These are phyloP conservation scores for Manis pentadactyla DNA, from an alignment of 2,797 vertebrate species.

Conservation along the genomic window DNA sequence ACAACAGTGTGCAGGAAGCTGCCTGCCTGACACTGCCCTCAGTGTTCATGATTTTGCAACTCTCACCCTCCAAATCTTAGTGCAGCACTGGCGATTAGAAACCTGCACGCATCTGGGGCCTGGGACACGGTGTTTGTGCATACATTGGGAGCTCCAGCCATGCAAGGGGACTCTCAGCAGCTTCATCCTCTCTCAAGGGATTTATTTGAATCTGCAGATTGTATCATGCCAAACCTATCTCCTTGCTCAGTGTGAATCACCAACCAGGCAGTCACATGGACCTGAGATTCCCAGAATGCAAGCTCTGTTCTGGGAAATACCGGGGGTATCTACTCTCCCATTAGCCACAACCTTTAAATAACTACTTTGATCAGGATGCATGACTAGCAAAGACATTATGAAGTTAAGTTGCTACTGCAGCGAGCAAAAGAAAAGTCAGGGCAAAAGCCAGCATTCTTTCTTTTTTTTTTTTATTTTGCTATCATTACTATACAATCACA, in stretches of 20 bases:
- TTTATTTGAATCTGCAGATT: constrained; percentile 62
- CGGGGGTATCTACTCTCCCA: constrained; percentile 18
- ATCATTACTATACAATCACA: too few species aligned
- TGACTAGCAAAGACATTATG: background rate
- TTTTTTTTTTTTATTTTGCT: too few species aligned
- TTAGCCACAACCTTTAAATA: constrained; percentile 68
- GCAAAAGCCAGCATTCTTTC: background rate
- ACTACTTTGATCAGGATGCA: constrained; percentile 45
- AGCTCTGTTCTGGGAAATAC: constrained; percentile 64
- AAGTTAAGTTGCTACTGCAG: background rate
- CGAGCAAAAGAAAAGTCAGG: background rate
- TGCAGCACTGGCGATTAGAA: constrained; percentile 70
- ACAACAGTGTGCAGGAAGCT: constrained; percentile 72
- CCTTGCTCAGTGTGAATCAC: constrained; percentile 68
- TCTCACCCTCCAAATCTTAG: constrained; percentile 75
- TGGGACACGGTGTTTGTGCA: constrained; percentile 39
- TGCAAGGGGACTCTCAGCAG: constrained; percentile 41
- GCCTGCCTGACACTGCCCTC: constrained; percentile 54
- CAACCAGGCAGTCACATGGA: constrained; percentile 67
- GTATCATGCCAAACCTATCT: constrained; percentile 57
- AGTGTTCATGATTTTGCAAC: constrained; percentile 71
- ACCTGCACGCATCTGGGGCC: constrained; percentile 76
- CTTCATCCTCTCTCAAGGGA: constrained; percentile 38
- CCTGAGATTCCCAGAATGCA: constrained; percentile 61
- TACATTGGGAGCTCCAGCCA: background rate